Conservation (phyloP, 2,113 vertebrate species). For the Grallaria varia region DNA sequence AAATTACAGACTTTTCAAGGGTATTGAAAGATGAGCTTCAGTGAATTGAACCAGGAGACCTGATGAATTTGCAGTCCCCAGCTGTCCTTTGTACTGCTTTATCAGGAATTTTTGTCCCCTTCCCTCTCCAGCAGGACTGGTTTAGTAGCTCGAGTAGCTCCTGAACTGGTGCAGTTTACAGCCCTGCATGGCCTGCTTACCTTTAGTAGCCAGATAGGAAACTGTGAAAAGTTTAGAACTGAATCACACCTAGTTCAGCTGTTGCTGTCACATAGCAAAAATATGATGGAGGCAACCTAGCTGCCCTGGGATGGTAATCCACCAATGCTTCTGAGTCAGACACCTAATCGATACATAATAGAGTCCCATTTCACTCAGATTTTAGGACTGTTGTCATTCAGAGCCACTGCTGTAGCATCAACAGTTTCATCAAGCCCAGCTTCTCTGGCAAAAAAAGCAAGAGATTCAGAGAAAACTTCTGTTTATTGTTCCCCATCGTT, state of each 20-base stretch:
- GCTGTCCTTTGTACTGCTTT: neutral
- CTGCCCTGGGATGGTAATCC: fast-evolving
- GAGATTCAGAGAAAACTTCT: neutral
- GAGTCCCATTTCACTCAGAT: neutral
- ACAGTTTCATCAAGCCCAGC: neutral
- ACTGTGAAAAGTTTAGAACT: neutral
- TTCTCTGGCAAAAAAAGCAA: neutral
- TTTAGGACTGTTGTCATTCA: neutral
- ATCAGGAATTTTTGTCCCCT: neutral
- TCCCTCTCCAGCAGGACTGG: neutral
- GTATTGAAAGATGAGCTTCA: neutral
- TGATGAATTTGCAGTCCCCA: neutral
- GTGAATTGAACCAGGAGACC: neutral
- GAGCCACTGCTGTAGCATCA: neutral
- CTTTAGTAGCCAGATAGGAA: neutral
- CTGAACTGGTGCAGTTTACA: neutral
- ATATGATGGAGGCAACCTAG: neutral
- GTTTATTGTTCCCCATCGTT: neutral
- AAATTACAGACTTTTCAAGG: neutral
- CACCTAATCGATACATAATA: neutral
- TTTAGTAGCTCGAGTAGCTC: neutral
- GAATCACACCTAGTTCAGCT: neutral
- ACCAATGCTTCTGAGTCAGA: neutral
- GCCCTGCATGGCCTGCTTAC: neutral
- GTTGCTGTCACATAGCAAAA: neutral